A percentile compares a stretch with the other conserved stretches of the same genome.
Evolutionary conservation across 2,888 invertebrate genomes (phyloP).

Genomic region (Silvanus unidentatus): DNA sequence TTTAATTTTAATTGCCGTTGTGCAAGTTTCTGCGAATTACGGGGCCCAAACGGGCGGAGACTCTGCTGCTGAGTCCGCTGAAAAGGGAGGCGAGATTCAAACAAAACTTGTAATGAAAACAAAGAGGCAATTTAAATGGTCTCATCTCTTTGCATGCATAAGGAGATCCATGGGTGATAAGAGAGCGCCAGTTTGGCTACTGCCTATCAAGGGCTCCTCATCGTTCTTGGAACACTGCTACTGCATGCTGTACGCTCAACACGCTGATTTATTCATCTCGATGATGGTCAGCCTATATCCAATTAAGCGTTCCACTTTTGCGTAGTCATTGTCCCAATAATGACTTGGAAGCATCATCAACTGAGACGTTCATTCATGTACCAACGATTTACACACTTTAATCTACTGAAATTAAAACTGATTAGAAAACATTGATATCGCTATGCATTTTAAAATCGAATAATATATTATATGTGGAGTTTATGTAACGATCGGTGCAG

Average conservation of each 20-base stretch:
- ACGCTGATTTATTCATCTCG: conserved; percentile 41
- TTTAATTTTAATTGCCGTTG: conserved; percentile 35
- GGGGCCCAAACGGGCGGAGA: not conserved
- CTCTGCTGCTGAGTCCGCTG: too few relatives aligned
- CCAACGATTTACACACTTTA: too few relatives aligned
- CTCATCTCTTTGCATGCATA: conserved; percentile 38
- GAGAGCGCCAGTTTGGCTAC: conserved; percentile 33
- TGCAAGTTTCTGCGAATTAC: conserved; percentile 38
- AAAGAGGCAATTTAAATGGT: conserved; percentile 41
- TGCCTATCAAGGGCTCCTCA: conserved; percentile 34
- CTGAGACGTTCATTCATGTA: too few relatives aligned
- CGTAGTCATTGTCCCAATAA: conserved; percentile 31
- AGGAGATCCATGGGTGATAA: conserved; percentile 28
- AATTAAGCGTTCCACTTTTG: conserved; percentile 31
- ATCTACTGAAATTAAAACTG: too few relatives aligned
- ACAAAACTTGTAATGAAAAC: conserved; percentile 36
- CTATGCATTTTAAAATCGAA: too few relatives aligned
- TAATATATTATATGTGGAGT: too few relatives aligned
- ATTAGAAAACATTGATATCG: too few relatives aligned
- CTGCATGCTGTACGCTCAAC: conserved; percentile 20
- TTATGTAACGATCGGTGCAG: too few relatives aligned
- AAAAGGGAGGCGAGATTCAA: conserved; percentile 1
- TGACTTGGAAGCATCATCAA: not conserved
- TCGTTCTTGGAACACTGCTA: conserved; percentile 33
- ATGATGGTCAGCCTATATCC: conserved; percentile 31